Evolutionary conservation across 2,888 invertebrate genomes (phyloP).

Genomic region (Macroteleia sp.): DNA sequence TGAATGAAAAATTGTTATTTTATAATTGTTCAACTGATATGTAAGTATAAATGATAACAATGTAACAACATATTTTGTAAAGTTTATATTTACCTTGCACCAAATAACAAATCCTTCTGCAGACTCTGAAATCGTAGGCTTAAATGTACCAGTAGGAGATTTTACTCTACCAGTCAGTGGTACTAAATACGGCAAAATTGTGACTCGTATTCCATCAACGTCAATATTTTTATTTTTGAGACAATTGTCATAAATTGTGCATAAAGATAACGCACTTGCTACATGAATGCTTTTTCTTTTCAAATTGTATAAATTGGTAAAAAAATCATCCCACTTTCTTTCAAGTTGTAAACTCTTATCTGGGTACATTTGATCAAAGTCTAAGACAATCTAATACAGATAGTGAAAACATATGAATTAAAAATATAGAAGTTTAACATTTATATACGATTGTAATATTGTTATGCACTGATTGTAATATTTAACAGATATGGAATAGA

Average conservation of each 20-base stretch:
- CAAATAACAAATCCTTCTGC: slow-evolving; percentile 33
- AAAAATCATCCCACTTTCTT: slow-evolving; percentile 20
- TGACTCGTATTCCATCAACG: slow-evolving; percentile 14
- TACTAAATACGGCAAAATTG: slow-evolving; percentile 17
- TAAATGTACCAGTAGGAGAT: background rate
- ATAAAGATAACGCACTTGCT: background rate
- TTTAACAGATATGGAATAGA: too few relatives aligned
- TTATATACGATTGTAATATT: background rate
- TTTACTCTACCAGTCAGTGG: slow-evolving; percentile 11
- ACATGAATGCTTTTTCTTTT: background rate
- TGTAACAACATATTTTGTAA: background rate
- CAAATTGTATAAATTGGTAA: slow-evolving; percentile 1
- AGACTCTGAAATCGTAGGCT: slow-evolving; percentile 16
- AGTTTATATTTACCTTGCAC: slow-evolving; percentile 14
- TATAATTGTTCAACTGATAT: background rate
- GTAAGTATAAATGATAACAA: too few relatives aligned
- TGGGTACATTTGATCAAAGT: slow-evolving; percentile 19
- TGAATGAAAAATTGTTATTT: background rate
- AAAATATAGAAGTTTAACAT: too few relatives aligned
- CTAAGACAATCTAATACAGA: slow-evolving; percentile 9
- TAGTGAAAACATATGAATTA: too few relatives aligned
- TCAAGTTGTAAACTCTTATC: slow-evolving; percentile 16
- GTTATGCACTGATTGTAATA: background rate
- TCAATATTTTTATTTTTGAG: background rate
- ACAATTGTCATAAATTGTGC: slow-evolving; percentile 8